A percentile compares a stretch with the other conserved stretches of the same genome.
Evolutionary conservation across 2,797 vertebrate species (phyloP).

Genomic region (Natrix natrix): DNA sequence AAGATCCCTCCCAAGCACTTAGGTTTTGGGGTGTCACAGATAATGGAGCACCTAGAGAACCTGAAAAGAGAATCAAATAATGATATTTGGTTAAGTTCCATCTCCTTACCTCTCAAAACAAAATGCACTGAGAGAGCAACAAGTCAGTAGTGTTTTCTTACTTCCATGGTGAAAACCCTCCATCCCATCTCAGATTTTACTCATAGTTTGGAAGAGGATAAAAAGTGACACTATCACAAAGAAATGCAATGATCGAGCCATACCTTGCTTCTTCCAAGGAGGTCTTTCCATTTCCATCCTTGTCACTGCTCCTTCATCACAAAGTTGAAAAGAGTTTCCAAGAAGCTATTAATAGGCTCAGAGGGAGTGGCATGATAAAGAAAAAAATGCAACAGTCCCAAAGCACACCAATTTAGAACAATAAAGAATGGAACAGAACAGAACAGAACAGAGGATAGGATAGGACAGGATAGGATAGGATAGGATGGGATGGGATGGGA

Average conservation of each 20-base stretch:
- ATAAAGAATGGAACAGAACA: neutral
- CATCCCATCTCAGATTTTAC: neutral
- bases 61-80: neutral
- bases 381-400: neutral
- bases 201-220: neutral
- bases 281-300: neutral
- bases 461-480: neutral
- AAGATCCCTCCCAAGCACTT: neutral
- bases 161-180: neutral
- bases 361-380: neutral
- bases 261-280: neutral
- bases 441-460: neutral
- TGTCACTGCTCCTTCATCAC: neutral
- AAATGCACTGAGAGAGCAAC: neutral
- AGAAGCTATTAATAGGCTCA: neutral
- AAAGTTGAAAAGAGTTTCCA: neutral
- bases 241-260: neutral
- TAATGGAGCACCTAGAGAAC: fast-evolving
- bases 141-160: neutral
- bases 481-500: too few species aligned
- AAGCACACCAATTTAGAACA: neutral
- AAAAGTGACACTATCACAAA: neutral
- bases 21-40: fast-evolving
- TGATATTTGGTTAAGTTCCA: neutral
- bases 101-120: too few species aligned